Conservation (phyloP, 37 sponge, comb jelly and placozoan species). For the Beroe forskalii region DNA sequence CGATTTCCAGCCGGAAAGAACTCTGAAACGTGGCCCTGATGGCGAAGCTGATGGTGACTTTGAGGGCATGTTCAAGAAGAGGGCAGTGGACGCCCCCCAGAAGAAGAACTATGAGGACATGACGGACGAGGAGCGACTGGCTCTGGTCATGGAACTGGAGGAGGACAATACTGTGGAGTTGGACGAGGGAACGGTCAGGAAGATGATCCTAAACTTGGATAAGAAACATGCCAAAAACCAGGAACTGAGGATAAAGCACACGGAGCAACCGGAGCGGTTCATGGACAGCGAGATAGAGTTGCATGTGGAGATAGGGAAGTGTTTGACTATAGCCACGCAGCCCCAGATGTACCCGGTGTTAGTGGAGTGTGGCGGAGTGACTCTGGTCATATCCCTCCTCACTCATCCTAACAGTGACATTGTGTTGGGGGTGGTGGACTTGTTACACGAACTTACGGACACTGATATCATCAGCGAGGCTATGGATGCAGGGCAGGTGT, state of each 20-base stretch:
- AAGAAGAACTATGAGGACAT: conserved; percentile 62
- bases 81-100: conserved; percentile 26
- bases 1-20: conserved; percentile 48
- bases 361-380: conserved; percentile 67
- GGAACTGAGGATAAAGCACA: conserved; percentile 91
- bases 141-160: conserved; percentile 72
- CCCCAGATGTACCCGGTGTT: conserved; percentile 85
- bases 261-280: conserved; percentile 89
- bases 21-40: conserved; percentile 25
- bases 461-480: conserved; percentile 70
- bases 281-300: conserved; percentile 96
- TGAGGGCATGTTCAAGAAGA: conserved; percentile 46
- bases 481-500: conserved; percentile 78
- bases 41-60: conserved; percentile 24
- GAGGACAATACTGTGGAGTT: conserved; percentile 76
- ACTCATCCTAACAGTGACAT: conserved; percentile 72
- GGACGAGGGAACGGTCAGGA: conserved; percentile 77
- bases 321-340: conserved; percentile 72
- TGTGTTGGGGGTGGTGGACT: conserved; percentile 79
- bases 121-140: conserved; percentile 78
- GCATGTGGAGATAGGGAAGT: conserved; percentile 88
- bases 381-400: conserved; percentile 29
- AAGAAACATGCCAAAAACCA: conserved; percentile 88
- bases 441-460: conserved; percentile 94
- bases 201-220: conserved; percentile 88